phyloP scores from a whole-genome alignment of 2,113 vertebrate species.

The Saguinus midas region DNA sequence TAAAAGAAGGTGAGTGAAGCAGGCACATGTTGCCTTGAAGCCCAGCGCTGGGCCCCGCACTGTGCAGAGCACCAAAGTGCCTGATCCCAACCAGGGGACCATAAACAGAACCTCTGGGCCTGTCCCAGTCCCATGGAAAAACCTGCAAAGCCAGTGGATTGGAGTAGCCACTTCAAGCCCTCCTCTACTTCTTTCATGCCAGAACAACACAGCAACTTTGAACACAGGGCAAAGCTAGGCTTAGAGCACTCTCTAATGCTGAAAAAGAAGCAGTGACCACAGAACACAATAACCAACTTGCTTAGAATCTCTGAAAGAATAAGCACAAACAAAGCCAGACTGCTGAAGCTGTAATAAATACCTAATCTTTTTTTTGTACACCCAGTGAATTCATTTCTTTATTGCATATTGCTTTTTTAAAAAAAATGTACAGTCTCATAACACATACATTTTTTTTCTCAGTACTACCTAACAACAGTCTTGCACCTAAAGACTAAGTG shows the following conservation, averaged over 20 bases:
- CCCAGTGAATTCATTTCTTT: conserved; percentile 83
- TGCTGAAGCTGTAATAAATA: neutral
- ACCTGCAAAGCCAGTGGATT: neutral
- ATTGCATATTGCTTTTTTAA: conserved; percentile 87
- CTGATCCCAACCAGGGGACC: neutral
- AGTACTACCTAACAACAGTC: conserved; percentile 82
- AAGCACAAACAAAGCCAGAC: neutral
- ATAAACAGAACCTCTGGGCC: neutral
- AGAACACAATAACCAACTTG: neutral
- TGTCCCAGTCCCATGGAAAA: neutral
- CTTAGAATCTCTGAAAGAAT: neutral
- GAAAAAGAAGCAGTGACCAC: neutral
- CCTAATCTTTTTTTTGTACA: conserved; percentile 42
- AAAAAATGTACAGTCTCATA: conserved; percentile 88
- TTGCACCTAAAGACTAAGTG: conserved; percentile 84
- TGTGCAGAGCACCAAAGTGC: neutral
- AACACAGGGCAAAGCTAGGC: neutral
- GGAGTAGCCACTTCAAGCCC: neutral
- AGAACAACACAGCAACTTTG: neutral
- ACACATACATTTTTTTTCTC: conserved; percentile 83
- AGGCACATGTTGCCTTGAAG: too few relatives aligned
- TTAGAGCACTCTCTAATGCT: neutral
- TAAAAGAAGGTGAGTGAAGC: neutral
- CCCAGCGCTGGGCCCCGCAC: too few relatives aligned
- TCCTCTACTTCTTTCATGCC: neutral